phyloP scores from a whole-genome alignment of 92 coral and sea anemone species.

The Heliopora coerulea region DNA sequence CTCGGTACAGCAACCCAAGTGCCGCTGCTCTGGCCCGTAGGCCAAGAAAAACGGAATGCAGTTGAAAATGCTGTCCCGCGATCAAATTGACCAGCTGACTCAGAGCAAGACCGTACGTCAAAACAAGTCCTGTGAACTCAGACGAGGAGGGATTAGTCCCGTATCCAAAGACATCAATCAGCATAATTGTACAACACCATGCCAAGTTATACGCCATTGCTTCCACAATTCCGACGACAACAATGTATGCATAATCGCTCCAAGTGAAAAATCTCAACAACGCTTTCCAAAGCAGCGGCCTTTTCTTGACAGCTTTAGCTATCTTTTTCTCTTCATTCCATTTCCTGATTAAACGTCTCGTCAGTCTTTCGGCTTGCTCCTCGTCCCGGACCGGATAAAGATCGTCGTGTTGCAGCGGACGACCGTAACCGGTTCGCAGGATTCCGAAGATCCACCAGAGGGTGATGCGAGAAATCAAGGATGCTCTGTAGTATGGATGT shows the following conservation, averaged over 20 bases:
- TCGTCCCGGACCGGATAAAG: constrained; percentile 13
- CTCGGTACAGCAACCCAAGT: background rate
- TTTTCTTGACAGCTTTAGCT: background rate
- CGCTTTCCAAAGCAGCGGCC: constrained; percentile 11
- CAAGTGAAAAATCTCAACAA: background rate
- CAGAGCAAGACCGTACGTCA: background rate
- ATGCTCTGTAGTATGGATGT: constrained; percentile 23
- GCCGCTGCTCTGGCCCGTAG: background rate
- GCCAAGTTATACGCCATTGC: background rate
- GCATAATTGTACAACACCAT: background rate
- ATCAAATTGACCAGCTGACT: background rate
- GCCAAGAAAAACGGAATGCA: background rate
- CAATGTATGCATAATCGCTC: background rate
- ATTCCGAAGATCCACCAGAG: constrained; percentile 29
- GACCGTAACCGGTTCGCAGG: background rate
- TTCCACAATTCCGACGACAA: background rate
- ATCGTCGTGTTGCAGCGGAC: constrained; percentile 10
- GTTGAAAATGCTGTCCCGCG: background rate
- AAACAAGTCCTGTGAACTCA: no score
- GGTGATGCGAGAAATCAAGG: background rate
- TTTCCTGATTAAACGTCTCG: constrained; percentile 12
- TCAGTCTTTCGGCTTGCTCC: constrained; percentile 4
- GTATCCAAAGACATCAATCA: background rate
- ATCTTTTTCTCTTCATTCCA: background rate
- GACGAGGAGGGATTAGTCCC: no score